Evolutionary conservation across 2,113 vertebrate species (phyloP).

Genomic region (Odocoileus hemionus): DNA sequence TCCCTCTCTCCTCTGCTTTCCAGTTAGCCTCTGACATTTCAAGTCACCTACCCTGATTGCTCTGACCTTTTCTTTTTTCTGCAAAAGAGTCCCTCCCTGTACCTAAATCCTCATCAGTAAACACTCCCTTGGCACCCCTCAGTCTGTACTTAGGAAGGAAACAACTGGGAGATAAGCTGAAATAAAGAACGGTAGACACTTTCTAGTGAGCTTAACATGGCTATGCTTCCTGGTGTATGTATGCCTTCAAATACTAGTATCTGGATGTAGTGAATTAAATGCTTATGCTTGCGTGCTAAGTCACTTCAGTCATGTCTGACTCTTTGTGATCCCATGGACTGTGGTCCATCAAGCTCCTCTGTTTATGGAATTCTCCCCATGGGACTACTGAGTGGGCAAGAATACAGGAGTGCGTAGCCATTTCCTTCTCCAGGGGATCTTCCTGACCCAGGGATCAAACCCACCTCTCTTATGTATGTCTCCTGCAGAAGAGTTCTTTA

Average conservation of each 20-base stretch:
- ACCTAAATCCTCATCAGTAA: background rate
- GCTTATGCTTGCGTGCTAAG: background rate
- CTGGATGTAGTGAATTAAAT: background rate
- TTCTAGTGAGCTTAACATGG: background rate
- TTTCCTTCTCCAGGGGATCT: background rate
- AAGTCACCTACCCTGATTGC: background rate
- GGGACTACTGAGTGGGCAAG: background rate
- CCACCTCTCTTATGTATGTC: background rate
- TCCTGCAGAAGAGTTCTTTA: background rate
- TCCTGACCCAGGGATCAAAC: background rate
- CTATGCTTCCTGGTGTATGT: background rate
- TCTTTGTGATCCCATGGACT: background rate
- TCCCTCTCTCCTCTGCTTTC: background rate
- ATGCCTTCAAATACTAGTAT: background rate
- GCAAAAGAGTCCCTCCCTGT: background rate
- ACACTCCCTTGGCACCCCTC: background rate
- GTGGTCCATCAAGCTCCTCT: background rate
- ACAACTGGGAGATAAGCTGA: background rate
- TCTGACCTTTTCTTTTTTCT: background rate
- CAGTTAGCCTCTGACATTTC: background rate
- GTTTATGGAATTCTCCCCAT: background rate
- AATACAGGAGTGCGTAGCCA: background rate
- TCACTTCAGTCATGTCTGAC: background rate
- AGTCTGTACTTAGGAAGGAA: background rate
- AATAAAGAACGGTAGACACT: background rate